phyloP scores from a whole-genome alignment of 2,113 vertebrate species.

The Xerus inauris region DNA sequence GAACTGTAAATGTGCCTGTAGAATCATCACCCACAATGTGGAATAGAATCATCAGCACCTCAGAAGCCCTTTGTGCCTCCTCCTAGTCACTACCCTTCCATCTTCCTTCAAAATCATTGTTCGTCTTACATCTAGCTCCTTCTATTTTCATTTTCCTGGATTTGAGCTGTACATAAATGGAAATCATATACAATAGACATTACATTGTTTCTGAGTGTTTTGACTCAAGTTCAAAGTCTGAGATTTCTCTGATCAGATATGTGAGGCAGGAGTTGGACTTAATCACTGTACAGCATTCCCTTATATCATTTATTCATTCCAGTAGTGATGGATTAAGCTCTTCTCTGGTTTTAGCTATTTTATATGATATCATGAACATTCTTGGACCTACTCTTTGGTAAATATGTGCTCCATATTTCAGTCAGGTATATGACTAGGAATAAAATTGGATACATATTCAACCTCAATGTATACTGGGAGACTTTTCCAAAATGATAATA shows the following conservation, averaged over 20 bases:
- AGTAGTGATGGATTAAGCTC: not conserved
- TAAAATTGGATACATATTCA: not conserved
- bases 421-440: not conserved
- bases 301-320: not conserved
- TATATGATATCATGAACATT: not conserved
- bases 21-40: no score
- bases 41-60: not conserved
- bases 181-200: not conserved
- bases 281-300: not conserved
- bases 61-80: rapidly evolving
- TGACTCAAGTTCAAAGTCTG: not conserved
- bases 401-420: not conserved
- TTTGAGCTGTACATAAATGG: not conserved
- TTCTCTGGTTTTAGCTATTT: not conserved
- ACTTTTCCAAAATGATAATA: not conserved
- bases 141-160: not conserved
- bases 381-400: not conserved
- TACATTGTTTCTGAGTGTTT: not conserved
- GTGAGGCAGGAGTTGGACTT: not conserved
- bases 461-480: not conserved
- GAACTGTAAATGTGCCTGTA: rapidly evolving
- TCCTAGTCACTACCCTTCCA: not conserved
- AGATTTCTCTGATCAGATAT: not conserved
- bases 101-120: not conserved
- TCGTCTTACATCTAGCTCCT: not conserved